A percentile compares a stretch with the other conserved stretches of the same genome.
These are phyloP conservation scores for Penaeus japonicus DNA, from an alignment of 1,140 invertebrate genomes.

Conservation along the genomic window DNA sequence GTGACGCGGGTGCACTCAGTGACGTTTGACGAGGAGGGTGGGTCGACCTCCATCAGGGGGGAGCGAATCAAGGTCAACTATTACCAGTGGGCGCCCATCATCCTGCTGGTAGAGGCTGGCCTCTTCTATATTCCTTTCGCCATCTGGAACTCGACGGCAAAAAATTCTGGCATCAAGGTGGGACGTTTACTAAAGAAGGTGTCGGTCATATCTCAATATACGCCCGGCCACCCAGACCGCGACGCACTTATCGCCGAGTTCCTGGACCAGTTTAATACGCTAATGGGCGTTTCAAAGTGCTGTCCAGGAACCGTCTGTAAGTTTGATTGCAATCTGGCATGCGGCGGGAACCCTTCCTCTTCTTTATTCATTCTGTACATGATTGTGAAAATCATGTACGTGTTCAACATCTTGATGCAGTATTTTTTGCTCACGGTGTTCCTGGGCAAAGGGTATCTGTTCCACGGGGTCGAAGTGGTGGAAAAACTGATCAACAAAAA, in stretches of 20 bases:
- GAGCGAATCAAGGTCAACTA: slow-evolving; percentile 65
- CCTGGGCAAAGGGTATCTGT: slow-evolving; percentile 63
- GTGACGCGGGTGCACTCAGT: slow-evolving; percentile 59
- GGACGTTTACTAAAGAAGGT: slow-evolving; percentile 63
- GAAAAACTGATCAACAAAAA: slow-evolving; percentile 60
- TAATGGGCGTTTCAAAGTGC: slow-evolving; percentile 63
- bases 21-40: slow-evolving; percentile 55
- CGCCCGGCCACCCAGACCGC: slow-evolving; percentile 64
- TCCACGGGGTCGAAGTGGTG: slow-evolving; percentile 63
- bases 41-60: slow-evolving; percentile 46
- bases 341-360: slow-evolving; percentile 63
- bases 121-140: slow-evolving; percentile 70
- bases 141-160: slow-evolving; percentile 67
- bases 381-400: slow-evolving; percentile 65
- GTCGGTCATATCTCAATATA: slow-evolving; percentile 62
- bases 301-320: slow-evolving; percentile 61
- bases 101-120: slow-evolving; percentile 68
- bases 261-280: slow-evolving; percentile 64
- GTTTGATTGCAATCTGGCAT: slow-evolving; percentile 60
- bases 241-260: slow-evolving; percentile 64
- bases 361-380: slow-evolving; percentile 66
- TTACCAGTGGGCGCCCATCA: slow-evolving; percentile 71
- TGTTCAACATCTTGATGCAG: slow-evolving; percentile 65
- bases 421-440: slow-evolving; percentile 66
- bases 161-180: slow-evolving; percentile 64